Base-by-base conservation (phyloP, 2,888 invertebrate genomes). In the Hydrotaea cyrtoneurina region DNA sequence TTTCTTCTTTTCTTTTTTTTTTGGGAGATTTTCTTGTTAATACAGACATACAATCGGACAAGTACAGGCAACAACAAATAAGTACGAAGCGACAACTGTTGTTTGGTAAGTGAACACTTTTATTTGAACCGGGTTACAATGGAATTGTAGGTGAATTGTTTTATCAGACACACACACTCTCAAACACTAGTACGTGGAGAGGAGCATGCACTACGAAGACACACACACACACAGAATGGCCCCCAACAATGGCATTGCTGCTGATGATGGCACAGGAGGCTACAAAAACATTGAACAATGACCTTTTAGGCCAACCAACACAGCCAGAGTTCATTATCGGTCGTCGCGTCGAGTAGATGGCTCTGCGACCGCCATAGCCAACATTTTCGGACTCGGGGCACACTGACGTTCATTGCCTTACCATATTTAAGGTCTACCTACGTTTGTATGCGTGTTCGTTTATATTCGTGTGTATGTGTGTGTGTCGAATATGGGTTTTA, bases 81-180 rank as follows among this genome's bases (percentile, higher is more conserved):
- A 39, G n/a, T 15, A 11, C 26, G 13, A 13, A 59, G 26, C 39
- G 59, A 26, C 46, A 69, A 69, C 69, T 69, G 39, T 69, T 69
- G 43, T 69, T n/a, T 69, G 43, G 8, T 10, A 43, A 23, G 43
- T 15, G 46, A 66, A 71, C 46, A 31, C 8, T 39, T 71, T n/a
- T 72, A 50, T 72, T 72, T 72, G 19, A 66, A 64, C 55, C 79
- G 55, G 55, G 73, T 73, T 79, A 55, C 53, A 73, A 73, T 73
- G 64, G 64, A 64, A 73, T 79, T 79, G 79, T 79, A 73, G 62
- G 79, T 73, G 79, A 79, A 73, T 73, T 66, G 73, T 79, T 66
- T 62, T 13, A 72, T 50, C 53, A 59, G 46, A 55, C 39, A 26
- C 17, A 43, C 23, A 59, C 13, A 57, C 50, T 8, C 62, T 36